Base-by-base conservation (phyloP, 2,888 invertebrate genomes). In the Cheilosia scutellata region DNA sequence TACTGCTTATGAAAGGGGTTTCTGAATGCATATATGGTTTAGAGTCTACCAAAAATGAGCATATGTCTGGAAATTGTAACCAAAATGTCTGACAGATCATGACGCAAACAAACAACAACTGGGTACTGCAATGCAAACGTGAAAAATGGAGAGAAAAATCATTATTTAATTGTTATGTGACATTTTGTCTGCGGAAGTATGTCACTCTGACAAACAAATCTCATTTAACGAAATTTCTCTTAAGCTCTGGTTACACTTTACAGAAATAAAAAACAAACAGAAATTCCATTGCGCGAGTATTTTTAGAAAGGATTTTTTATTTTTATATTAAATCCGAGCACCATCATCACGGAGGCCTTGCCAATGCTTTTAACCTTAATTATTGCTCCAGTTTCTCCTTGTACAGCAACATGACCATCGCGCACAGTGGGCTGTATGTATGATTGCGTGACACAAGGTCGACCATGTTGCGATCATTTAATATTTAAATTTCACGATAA, bases 391-490 rank as follows among this genome's bases (percentile, higher is more conserved):
- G 76, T 86, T 86, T 82, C 74, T 65, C 70, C 70, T 63, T 76
- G 49, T 47, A 13, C 40, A 74, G 29, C 44, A 49, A 47, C 78
- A 75, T 37, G 31, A 44, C 40, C 49, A 13, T 7, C 11, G 16
- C 20, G 25, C 47, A 11, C 60, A 60, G 53, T 44, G 25, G 37
- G 31, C 31, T 31, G 55, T 3, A n/a, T 55, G 13, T 58, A 44
- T 84, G 84, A 86, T 86, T 86, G 86, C 86, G 82, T 86, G 86
- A 86, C 86, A 86, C 82, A 82, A 86, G 86, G 86, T 86, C 86
- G 82, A 25, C 51, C 72, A 13, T 86, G 86, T 86, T 72, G 49
- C 72, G 82, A 86, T 86, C 86, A 86, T 86, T 86, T 86, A 86
- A 76, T 86, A 86, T 86, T 86, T 86, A 86, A 86, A 86, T 86